These are phyloP conservation scores for Rhodeus uyekii DNA, from an alignment of 2,797 vertebrate genomes.

Conservation along the genomic window DNA sequence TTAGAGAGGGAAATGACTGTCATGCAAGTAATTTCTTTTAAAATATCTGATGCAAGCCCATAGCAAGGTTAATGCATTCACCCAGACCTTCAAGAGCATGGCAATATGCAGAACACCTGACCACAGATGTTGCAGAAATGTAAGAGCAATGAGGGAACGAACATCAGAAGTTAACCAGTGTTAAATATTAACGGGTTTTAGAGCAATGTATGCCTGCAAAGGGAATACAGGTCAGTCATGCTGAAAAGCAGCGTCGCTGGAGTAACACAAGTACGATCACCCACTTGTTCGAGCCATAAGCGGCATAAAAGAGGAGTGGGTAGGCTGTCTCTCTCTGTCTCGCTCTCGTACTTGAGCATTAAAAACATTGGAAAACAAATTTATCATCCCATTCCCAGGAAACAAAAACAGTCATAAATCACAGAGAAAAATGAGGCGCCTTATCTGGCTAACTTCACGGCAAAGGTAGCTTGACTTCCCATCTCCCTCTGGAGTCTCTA, in stretches of 20 bases:
- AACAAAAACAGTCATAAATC: conserved; percentile 79
- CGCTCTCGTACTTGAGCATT: conserved; percentile 53
- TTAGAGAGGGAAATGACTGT: not conserved
- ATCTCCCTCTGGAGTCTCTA: conserved; percentile 68
- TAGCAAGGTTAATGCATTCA: conserved; percentile 43
- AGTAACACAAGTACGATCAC: conserved; percentile 45
- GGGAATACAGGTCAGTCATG: conserved; percentile 50
- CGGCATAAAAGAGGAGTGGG: conserved; percentile 25
- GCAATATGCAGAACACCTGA: not conserved
- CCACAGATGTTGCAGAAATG: not conserved
- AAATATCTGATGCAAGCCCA: not conserved
- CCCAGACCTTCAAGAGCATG: conserved; percentile 24
- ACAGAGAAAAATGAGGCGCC: conserved; percentile 74
- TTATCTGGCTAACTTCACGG: conserved; percentile 79
- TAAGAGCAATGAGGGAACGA: conserved; percentile 3
- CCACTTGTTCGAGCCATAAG: conserved; percentile 53
- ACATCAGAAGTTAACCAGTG: not conserved
- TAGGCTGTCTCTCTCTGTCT: conserved; percentile 3
- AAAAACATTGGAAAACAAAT: conserved; percentile 71
- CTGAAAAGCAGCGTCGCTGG: conserved; percentile 7
- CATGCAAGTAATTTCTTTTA: not conserved
- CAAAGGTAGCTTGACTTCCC: conserved; percentile 76
- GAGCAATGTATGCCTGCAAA: conserved; percentile 48
- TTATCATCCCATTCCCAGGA: conserved; percentile 71
- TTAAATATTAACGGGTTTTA: conserved; percentile 50